A percentile compares a stretch with the other conserved stretches of the same genome.
Evolutionary conservation across 2,888 invertebrate genomes (phyloP).

Genomic region (Ernsta delagoae): DNA sequence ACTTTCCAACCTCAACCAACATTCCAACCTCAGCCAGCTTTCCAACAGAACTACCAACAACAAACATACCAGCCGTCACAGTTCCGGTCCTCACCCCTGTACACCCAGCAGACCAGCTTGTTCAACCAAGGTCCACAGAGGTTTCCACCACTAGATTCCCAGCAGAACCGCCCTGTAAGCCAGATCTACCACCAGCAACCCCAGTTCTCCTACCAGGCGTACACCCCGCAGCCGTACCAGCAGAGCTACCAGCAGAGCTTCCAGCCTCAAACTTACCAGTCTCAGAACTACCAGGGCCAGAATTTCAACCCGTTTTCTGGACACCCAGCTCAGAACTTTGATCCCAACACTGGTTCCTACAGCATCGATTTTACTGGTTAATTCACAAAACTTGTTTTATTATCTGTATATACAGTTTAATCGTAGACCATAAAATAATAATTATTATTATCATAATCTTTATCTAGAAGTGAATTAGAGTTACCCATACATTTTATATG

Average conservation of each 20-base stretch:
- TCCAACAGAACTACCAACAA: constrained; percentile 48
- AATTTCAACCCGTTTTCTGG: constrained; percentile 83
- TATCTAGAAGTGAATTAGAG: not conserved
- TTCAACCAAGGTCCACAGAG: constrained; percentile 66
- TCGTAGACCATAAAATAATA: not conserved
- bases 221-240: constrained; percentile 65
- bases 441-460: not conserved
- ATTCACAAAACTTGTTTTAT: constrained; percentile 22
- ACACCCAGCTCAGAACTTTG: constrained; percentile 90
- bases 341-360: constrained; percentile 91
- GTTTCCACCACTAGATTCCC: constrained; percentile 57
- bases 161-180: constrained; percentile 57
- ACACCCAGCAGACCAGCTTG: constrained; percentile 54
- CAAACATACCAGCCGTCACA: constrained; percentile 47
- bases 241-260: constrained; percentile 57
- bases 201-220: constrained; percentile 72
- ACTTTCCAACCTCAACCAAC: constrained; percentile 26
- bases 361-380: constrained; percentile 89
- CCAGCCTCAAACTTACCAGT: constrained; percentile 56
- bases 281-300: constrained; percentile 61
- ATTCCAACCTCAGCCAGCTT: constrained; percentile 44
- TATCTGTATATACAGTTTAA: constrained; percentile 29
- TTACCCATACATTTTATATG: constrained; percentile 19
- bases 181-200: constrained; percentile 76
- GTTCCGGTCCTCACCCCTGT: constrained; percentile 49